Conservation (phyloP, 1,140 invertebrate genomes). For the Drosophila sechellia region DNA sequence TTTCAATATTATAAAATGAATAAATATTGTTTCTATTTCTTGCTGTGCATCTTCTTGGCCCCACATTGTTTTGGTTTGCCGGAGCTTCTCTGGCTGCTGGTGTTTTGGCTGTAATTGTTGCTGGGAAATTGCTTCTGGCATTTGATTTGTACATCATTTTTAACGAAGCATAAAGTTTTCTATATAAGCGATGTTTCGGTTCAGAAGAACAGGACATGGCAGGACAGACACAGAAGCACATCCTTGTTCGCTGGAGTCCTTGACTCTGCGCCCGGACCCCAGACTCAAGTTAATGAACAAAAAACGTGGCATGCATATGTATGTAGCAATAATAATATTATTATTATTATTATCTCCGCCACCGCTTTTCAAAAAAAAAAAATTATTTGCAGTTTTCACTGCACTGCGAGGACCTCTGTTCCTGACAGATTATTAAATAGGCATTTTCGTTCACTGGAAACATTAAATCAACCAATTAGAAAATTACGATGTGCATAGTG, state of each 20-base stretch:
- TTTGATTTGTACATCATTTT: conserved; percentile 81
- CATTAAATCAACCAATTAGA: conserved; percentile 68
- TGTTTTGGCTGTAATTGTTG: conserved; percentile 45
- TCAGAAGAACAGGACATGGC: conserved; percentile 11
- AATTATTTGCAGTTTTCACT: conserved; percentile 28
- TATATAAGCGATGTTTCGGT: conserved; percentile 22
- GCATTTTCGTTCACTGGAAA: conserved; percentile 63
- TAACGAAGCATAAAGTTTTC: conserved; percentile 75
- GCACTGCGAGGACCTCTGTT: conserved; percentile 19
- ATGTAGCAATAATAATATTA: conserved; percentile 1
- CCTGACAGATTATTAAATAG: conserved; percentile 67
- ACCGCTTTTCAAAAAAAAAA: conserved; percentile 7
- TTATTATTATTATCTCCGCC: conserved; percentile 24
- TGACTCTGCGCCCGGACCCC: conserved; percentile 22
- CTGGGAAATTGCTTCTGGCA: conserved; percentile 75
- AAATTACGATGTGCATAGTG: conserved; percentile 36
- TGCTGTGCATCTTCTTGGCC: conserved; percentile 9
- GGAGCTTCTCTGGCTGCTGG: conserved; percentile 32
- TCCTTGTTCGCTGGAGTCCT: conserved; percentile 29
- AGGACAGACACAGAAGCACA: conserved; percentile 36
- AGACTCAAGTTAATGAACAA: conserved; percentile 44
- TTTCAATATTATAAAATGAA: too few relatives aligned
- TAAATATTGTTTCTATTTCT: background rate
- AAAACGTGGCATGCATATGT: conserved; percentile 38
- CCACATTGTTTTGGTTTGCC: conserved; percentile 53